These are phyloP conservation scores for Hartigia nigra DNA, from an alignment of 2,888 invertebrate species.

Conservation along the genomic window DNA sequence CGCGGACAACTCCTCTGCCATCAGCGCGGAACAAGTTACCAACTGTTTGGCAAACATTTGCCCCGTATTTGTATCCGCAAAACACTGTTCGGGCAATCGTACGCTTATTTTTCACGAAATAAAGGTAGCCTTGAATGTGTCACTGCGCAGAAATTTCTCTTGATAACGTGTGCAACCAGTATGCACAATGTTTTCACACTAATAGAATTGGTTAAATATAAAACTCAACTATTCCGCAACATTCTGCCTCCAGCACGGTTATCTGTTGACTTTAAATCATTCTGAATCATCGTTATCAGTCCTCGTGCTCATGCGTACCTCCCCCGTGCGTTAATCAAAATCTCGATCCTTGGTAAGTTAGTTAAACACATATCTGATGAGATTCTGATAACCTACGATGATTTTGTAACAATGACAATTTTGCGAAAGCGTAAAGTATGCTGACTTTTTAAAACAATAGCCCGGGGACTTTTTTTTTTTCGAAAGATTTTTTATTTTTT, in stretches of 20 bases:
- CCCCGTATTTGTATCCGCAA: background rate
- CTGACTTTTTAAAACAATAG: too few species aligned
- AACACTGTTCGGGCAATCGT: background rate
- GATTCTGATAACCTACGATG: background rate
- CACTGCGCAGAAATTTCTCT: background rate
- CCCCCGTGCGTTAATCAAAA: background rate
- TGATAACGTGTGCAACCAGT: background rate
- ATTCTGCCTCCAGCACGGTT: background rate
- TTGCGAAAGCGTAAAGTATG: background rate
- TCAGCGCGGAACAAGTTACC: background rate
- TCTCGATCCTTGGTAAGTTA: background rate
- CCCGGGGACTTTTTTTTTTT: too few species aligned
- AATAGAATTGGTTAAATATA: background rate
- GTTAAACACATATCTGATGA: background rate
- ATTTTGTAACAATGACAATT: background rate
- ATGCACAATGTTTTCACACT: background rate
- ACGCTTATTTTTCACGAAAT: background rate
- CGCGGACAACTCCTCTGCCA: background rate
- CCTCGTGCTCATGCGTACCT: background rate
- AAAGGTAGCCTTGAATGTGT: background rate
- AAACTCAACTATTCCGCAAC: background rate
- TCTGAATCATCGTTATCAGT: background rate
- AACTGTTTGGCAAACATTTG: background rate
- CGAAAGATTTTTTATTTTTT: slow-evolving; percentile 37
- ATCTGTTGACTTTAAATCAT: background rate